Evolutionary conservation across 2,797 vertebrate genomes (phyloP).

Genomic region (Alosa sapidissima): DNA sequence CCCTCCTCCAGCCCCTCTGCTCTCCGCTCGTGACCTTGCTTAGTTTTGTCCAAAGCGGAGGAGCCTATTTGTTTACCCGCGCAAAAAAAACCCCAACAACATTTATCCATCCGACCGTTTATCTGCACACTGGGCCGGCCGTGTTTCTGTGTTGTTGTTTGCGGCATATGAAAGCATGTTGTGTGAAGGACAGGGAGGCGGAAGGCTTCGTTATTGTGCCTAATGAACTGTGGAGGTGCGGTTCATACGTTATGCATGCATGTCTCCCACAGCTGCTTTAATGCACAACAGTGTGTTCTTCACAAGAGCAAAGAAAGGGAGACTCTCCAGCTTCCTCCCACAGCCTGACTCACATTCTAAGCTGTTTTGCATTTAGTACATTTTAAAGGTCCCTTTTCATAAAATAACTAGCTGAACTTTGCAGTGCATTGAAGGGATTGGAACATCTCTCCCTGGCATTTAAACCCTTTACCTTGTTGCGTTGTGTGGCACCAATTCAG

Average conservation of each 20-base stretch:
- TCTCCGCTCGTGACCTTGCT: neutral
- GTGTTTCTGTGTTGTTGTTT: neutral
- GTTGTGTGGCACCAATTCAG: neutral
- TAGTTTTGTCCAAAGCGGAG: neutral
- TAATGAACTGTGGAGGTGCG: constrained; percentile 15
- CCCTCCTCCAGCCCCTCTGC: neutral
- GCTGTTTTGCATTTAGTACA: neutral
- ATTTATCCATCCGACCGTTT: neutral
- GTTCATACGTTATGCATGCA: neutral
- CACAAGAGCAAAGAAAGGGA: neutral
- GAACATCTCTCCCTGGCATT: neutral
- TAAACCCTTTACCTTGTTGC: neutral
- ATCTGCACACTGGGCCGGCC: neutral
- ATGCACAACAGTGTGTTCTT: neutral
- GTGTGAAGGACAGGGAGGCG: neutral
- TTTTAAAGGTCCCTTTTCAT: neutral
- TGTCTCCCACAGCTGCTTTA: neutral
- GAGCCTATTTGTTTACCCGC: neutral
- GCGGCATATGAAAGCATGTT: neutral
- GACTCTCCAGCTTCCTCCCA: neutral
- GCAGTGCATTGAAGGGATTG: neutral
- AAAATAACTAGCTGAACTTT: neutral
- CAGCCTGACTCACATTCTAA: neutral
- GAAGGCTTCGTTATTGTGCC: neutral
- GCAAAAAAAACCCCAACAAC: neutral